Evolutionary conservation across 1,140 invertebrate genomes (phyloP), one percentile per base, ranked within the genome.

Genomic region (Drosophila oshimai): DNA sequence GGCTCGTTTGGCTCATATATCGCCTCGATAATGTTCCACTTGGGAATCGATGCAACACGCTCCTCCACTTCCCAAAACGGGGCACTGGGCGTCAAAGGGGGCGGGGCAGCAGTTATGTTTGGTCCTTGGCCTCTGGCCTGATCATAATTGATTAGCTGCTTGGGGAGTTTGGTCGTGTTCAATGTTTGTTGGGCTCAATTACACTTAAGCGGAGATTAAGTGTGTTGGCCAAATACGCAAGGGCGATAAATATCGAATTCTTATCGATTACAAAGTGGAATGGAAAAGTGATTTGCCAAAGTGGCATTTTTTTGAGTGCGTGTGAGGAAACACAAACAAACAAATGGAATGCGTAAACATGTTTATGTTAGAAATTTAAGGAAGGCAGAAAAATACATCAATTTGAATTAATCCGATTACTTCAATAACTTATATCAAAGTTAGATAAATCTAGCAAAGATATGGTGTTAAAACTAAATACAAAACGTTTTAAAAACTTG

Each of bases 141-240:
- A 61, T 72, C 68, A 71, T 61, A 72, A 72, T 71, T 72, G 68
- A 72, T 71, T 61, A 61, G 54, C 37, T 57, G 15, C 44, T 45
- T 22, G 22, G 54, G 26, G 37, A 22, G 45, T 42, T 61, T 60
- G 29, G 45, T 31, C 26, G 24, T 45, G 53, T 71, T 71, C 31
- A 20, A 44, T 49, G 68, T 71, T 49, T 51, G 45, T 49, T 71
- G 15, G 45, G 31, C 44, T 45, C 68, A 72, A 72, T 72, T 61
- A 72, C 54, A 61, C 55, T 61, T 45, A 71, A 51, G 54, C 54
- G 13, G 17, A 12, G 31, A 71, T 71, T 71, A 71, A 72, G 29
- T 72, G 10, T 18, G 37, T 44, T 45, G 54, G 7, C 46, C 55
- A 45, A 51, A 39, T 71, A 57, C 13, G 18, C 28, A 41, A 12